Percentiles rank a stretch among this genome's conserved stretches.
Evolutionary conservation across 2,113 vertebrate genomes (phyloP).

Genomic region (Phrynosoma blainvillii): DNA sequence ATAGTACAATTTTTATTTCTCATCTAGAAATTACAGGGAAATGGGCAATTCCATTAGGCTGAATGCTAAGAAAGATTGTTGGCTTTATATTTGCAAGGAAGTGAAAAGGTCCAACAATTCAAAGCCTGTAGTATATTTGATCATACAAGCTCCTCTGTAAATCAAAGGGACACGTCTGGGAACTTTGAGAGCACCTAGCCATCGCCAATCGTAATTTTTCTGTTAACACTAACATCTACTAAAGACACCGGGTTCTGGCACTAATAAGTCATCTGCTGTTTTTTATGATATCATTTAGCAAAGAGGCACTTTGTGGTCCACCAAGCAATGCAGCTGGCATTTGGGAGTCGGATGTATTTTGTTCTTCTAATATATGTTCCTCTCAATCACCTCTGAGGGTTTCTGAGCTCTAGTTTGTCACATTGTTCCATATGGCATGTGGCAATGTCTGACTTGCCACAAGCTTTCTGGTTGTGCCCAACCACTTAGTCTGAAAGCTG

Average conservation of each 20-base stretch:
- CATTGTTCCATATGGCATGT: too few species aligned
- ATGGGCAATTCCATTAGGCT: neutral
- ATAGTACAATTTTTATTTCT: neutral
- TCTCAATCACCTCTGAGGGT: neutral
- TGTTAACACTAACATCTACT: accelerated
- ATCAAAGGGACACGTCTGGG: neutral
- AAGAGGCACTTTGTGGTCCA: accelerated
- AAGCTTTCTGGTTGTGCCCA: neutral
- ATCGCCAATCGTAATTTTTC: neutral
- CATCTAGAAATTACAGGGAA: neutral
- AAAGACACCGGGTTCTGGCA: accelerated
- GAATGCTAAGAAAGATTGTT: neutral
- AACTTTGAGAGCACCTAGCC: neutral
- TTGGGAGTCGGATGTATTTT: accelerated
- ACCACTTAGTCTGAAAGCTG: neutral
- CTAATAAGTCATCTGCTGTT: neutral
- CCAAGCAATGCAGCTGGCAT: neutral
- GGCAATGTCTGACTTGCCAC: neutral
- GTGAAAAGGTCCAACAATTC: conserved; percentile 6
- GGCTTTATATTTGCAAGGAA: neutral
- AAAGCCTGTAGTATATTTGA: accelerated
- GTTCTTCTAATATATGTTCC: neutral
- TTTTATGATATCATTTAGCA: accelerated
- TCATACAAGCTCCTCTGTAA: accelerated
- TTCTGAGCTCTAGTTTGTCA: neutral